Evolutionary conservation across 1,140 invertebrate species (phyloP).

Genomic region (Cherax destructor): DNA sequence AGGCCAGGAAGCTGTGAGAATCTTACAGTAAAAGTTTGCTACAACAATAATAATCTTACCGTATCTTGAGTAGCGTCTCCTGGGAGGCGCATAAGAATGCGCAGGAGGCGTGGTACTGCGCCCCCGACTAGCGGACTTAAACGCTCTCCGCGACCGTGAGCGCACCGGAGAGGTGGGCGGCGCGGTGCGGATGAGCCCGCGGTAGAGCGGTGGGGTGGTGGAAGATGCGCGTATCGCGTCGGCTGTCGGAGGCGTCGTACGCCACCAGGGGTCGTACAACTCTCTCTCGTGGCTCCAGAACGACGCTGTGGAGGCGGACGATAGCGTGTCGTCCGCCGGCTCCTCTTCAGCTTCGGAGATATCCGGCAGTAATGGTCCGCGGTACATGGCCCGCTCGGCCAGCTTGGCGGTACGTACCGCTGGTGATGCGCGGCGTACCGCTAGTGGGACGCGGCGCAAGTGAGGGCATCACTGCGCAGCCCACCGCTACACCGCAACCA

Average conservation of each 20-base stretch:
- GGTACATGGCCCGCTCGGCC: slow-evolving; percentile 43
- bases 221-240: slow-evolving; percentile 50
- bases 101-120: slow-evolving; percentile 50
- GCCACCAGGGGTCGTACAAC: slow-evolving; percentile 66
- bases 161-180: slow-evolving; percentile 59
- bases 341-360: slow-evolving; percentile 67
- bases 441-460: neutral
- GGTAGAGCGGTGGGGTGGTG: slow-evolving; percentile 59
- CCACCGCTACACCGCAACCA: no score
- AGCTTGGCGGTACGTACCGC: neutral
- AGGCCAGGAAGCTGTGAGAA: neutral
- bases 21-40: no score
- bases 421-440: neutral
- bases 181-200: slow-evolving; percentile 59
- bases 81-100: slow-evolving; percentile 17
- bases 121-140: slow-evolving; percentile 23
- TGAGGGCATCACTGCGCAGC: slow-evolving; percentile 40
- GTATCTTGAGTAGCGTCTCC: slow-evolving; percentile 25
- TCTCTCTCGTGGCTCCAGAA: slow-evolving; percentile 69
- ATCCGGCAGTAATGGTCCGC: slow-evolving; percentile 60
- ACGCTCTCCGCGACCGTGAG: slow-evolving; percentile 25
- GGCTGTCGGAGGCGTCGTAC: slow-evolving; percentile 56
- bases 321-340: slow-evolving; percentile 57
- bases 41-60: slow-evolving; percentile 52
- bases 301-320: slow-evolving; percentile 64